These are phyloP conservation scores for Neelides sp. DNA, from an alignment of 1,140 invertebrate species.

Conservation along the genomic window DNA sequence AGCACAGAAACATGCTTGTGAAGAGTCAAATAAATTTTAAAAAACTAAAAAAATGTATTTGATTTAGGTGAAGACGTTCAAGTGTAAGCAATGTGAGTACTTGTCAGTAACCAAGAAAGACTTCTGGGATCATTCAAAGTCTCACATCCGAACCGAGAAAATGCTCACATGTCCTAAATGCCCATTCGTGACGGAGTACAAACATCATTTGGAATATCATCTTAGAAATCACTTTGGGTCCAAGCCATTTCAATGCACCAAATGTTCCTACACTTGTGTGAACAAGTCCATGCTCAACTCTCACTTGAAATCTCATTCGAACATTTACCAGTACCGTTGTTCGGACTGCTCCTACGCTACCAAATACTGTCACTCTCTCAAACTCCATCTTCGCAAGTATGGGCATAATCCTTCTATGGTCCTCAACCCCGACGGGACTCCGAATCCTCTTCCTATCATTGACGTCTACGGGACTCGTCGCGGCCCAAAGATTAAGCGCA, in stretches of 20 bases:
- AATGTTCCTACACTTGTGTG: constrained; percentile 86
- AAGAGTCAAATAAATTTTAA: background rate
- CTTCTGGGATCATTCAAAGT: constrained; percentile 82
- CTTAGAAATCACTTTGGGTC: constrained; percentile 86
- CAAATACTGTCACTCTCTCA: constrained; percentile 96
- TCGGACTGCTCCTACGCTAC: constrained; percentile 90
- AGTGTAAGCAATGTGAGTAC: constrained; percentile 84
- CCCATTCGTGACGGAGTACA: constrained; percentile 95
- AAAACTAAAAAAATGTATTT: constrained; percentile 8
- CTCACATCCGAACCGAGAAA: constrained; percentile 87
- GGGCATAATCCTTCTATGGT: constrained; percentile 73
- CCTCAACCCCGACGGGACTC: constrained; percentile 71
- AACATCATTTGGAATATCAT: constrained; percentile 97
- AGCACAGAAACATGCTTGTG: background rate
- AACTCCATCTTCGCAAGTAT: constrained; percentile 88
- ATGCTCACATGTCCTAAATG: constrained; percentile 81
- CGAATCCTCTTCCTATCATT: constrained; percentile 71
- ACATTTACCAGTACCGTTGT: constrained; percentile 91
- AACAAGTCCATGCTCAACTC: constrained; percentile 99
- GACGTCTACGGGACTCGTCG: constrained; percentile 78
- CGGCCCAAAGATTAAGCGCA: constrained; percentile 59
- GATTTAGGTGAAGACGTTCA: constrained; percentile 62
- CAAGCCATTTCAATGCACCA: constrained; percentile 91
- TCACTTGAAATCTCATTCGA: constrained; percentile 95
- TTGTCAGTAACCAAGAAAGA: constrained; percentile 73